Evolutionary conservation across 1,140 invertebrate species (phyloP).

Genomic region (Dendroctonus ponderosae): DNA sequence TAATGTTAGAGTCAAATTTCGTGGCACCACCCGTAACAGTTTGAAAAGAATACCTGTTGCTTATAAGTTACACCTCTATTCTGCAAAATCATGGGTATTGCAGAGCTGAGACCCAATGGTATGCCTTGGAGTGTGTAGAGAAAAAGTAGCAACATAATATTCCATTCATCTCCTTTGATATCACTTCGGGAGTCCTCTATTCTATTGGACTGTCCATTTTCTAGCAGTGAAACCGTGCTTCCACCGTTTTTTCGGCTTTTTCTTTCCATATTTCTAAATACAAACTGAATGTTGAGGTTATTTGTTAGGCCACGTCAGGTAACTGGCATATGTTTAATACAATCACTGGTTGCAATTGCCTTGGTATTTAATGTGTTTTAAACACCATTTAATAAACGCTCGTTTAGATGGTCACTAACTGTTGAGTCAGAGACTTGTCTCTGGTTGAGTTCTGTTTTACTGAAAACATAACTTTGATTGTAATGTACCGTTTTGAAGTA

Average conservation of each 20-base stretch:
- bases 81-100: constrained; percentile 94
- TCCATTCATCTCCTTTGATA: constrained; percentile 64
- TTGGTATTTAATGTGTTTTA: no score
- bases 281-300: neutral
- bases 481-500: no score
- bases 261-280: constrained; percentile 23
- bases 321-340: no score
- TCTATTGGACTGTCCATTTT: constrained; percentile 29
- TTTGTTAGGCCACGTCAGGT: neutral
- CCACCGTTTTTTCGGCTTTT: constrained; percentile 26
- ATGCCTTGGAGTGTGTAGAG: constrained; percentile 95
- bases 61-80: constrained; percentile 87
- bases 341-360: no score
- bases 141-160: constrained; percentile 85
- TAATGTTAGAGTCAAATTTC: no score
- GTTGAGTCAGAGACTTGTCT: no score
- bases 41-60: constrained; percentile 60
- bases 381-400: no score
- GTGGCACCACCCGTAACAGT: no score
- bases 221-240: constrained; percentile 14
- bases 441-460: no score
- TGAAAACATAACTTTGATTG: no score
- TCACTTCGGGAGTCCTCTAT: constrained; percentile 18
- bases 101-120: constrained; percentile 87
- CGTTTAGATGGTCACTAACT: no score